phyloP scores from a whole-genome alignment of 2,888 invertebrate species.

The Conomelus anceps region DNA sequence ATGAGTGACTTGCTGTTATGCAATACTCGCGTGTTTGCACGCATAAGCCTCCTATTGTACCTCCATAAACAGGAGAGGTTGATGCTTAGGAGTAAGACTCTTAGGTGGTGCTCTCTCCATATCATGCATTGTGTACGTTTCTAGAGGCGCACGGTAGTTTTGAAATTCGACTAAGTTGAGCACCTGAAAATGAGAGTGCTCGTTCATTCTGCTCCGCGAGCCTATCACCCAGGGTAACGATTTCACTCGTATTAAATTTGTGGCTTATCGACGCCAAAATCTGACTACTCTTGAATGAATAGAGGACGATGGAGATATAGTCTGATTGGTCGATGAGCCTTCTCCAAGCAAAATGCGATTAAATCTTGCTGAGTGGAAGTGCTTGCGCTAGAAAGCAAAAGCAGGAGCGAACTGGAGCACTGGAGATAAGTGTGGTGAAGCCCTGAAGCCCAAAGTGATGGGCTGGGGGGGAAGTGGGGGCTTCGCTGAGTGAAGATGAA shows the following conservation, averaged over 20 bases:
- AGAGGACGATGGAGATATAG: not conserved
- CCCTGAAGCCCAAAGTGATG: not conserved
- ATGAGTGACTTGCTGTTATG: too few species aligned
- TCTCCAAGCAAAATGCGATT: not conserved
- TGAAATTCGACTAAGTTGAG: not conserved
- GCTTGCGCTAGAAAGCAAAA: not conserved
- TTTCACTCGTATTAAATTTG: not conserved
- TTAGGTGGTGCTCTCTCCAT: not conserved
- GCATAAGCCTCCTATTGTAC: too few species aligned
- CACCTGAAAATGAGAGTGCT: not conserved
- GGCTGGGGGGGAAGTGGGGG: not conserved
- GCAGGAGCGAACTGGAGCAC: not conserved
- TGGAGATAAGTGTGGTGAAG: not conserved
- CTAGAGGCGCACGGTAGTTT: not conserved
- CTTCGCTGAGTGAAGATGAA: not conserved
- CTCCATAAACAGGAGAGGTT: too few species aligned
- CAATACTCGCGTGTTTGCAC: too few species aligned
- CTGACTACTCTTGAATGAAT: not conserved
- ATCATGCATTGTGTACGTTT: not conserved
- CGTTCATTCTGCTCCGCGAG: not conserved
- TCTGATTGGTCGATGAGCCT: not conserved
- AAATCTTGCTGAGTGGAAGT: not conserved
- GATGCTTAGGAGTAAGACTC: too few species aligned
- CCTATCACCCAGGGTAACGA: not conserved
- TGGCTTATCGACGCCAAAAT: not conserved